phyloP scores from a whole-genome alignment of 2,113 vertebrate genomes.

The Notarius quadriscutis region DNA sequence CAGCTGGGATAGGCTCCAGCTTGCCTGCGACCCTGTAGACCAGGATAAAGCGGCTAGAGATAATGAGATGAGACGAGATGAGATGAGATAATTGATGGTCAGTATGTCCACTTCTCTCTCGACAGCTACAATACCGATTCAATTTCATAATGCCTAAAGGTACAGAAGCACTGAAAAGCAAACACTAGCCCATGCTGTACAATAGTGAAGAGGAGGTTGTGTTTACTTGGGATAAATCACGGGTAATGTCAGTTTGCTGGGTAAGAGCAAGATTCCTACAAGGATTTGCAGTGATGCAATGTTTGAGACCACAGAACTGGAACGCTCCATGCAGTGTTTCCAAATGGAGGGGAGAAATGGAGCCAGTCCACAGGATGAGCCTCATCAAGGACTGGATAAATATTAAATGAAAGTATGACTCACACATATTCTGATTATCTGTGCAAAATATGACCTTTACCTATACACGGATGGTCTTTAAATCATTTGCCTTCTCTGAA shows the following conservation, averaged over 20 bases:
- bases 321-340: constrained; percentile 40
- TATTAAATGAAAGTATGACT: constrained; percentile 25
- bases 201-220: constrained; percentile 3
- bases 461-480: background rate
- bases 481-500: background rate
- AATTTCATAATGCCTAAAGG: constrained; percentile 12
- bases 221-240: constrained; percentile 44
- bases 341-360: constrained; percentile 5
- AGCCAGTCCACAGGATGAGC: constrained; percentile 12
- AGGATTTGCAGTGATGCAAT: constrained; percentile 44
- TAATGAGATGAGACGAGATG: background rate
- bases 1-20: too few species aligned
- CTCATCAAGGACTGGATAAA: background rate
- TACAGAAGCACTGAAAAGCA: constrained; percentile 12
- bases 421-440: constrained; percentile 1
- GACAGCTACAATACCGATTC: constrained; percentile 51
- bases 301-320: constrained; percentile 26
- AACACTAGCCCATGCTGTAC: background rate
- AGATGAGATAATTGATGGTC: constrained; percentile 36
- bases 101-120: constrained; percentile 46
- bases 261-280: constrained; percentile 42
- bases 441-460: constrained; percentile 12
- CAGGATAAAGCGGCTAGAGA: too few species aligned
- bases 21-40: too few species aligned
- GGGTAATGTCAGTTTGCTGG: constrained; percentile 51